Evolutionary conservation across 2,797 vertebrate genomes (phyloP), one percentile per base, ranked within the genome.

Genomic region (Austrolebias charrua): DNA sequence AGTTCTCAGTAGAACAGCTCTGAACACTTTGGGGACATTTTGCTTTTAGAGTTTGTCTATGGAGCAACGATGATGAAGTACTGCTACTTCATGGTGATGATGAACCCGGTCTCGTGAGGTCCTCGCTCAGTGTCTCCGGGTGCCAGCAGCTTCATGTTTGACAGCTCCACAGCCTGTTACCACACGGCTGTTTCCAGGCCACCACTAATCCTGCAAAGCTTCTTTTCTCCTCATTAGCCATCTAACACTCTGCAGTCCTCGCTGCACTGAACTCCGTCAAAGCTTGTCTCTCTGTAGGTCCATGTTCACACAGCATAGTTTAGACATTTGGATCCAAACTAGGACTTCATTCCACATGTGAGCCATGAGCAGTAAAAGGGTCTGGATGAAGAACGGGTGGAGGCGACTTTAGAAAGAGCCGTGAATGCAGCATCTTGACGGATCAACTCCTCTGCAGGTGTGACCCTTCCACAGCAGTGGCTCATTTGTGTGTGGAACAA

Each of bases 181-280:
- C 77, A 69, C 71, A 87, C 59, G 80, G 75, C 75, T 75, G 66
- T 89, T 89, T 90, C 62, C 78, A 91, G 90, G 90, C 89, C 89
- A 89, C 52, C 10, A 73, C 71, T 92, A 92, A 92, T 87, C 89
- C 80, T 24, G 61, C 73, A 80, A 89, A 91, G 83, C 89, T 90
- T 73, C 85, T 90, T 90, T 89, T 76, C 83, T 80, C 57, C 76
- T 79, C 63, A 83, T 89, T 86, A 90, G 81, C 78, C 78, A 78
- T 83, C 76, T 82, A 79, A 81, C 68, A 71, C 19, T 14, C 69
- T 71, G 55, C 55, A 77, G 81, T 84, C 66, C 40, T 78, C 43
- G 60, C 70, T 47, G 75, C 38, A 0, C 68, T 60, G 64, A 71
- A 76, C 61, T 72, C 59, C 28, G 33, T 20, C 63, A 50, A n/a